Conservation (phyloP, 1,140 invertebrate species). For the Drosophila sechellia region DNA sequence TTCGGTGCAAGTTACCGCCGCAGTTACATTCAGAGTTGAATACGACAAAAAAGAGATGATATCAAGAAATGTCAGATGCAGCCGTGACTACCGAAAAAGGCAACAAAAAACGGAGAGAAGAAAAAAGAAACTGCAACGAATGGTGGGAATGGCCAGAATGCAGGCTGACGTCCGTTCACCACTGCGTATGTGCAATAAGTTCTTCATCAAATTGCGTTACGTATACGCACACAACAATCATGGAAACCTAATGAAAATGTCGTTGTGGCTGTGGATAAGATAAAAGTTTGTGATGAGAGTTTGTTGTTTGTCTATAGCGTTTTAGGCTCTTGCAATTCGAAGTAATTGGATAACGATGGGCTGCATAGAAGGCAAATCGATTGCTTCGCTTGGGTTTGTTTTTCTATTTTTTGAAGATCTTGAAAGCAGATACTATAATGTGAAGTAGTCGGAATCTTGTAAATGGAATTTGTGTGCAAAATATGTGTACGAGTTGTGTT, state of each 20-base stretch:
- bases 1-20: slow-evolving; percentile 34
- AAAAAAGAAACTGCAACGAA: slow-evolving; percentile 2
- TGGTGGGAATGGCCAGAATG: slow-evolving; percentile 17
- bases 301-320: slow-evolving; percentile 2
- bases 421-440: too few relatives aligned
- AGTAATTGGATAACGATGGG: slow-evolving; percentile 20
- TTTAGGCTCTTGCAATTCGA: slow-evolving; percentile 13
- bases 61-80: slow-evolving; percentile 39
- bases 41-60: not conserved
- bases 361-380: not conserved
- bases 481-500: not conserved
- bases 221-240: slow-evolving; percentile 3
- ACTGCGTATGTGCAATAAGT: slow-evolving; percentile 44
- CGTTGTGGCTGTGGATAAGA: slow-evolving; percentile 11
- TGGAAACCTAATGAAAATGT: slow-evolving; percentile 39
- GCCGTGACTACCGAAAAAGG: slow-evolving; percentile 33
- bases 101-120: slow-evolving; percentile 1
- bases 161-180: slow-evolving; percentile 8
- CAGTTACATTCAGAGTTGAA: slow-evolving; percentile 26
- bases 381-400: not conserved
- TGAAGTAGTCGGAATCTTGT: too few relatives aligned
- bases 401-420: not conserved
- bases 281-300: slow-evolving; percentile 17
- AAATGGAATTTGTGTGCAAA: not conserved
- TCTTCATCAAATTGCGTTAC: slow-evolving; percentile 27